Percentiles rank a stretch among this genome's conserved stretches.
These are phyloP conservation scores for Anthophora plumipes DNA, from an alignment of 2,888 invertebrate genomes.

Conservation along the genomic window DNA sequence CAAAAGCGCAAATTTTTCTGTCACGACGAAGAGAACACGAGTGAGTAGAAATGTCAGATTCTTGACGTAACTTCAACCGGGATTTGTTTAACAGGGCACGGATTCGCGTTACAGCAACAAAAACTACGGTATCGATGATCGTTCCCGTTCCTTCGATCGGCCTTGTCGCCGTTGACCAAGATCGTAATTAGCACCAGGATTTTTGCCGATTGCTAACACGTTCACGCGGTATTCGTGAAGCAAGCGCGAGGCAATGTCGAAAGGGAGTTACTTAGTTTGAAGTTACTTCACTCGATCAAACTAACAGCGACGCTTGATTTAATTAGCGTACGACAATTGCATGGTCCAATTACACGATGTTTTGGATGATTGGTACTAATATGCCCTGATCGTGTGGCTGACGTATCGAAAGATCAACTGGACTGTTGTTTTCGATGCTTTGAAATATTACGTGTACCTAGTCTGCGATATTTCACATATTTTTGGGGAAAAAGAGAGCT, in stretches of 20 bases:
- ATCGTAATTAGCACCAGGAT: not conserved
- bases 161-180: not conserved
- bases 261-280: slow-evolving; percentile 24
- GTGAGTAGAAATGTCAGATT: not conserved
- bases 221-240: slow-evolving; percentile 1
- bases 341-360: slow-evolving; percentile 38
- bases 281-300: slow-evolving; percentile 32
- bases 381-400: not conserved
- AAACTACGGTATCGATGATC: not conserved
- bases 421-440: not conserved
- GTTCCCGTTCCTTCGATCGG: too few species aligned
- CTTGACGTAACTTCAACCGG: not conserved
- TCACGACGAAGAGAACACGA: not conserved
- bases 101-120: not conserved
- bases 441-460: too few species aligned
- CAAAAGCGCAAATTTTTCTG: not conserved
- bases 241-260: slow-evolving; percentile 38
- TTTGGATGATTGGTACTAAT: slow-evolving; percentile 28
- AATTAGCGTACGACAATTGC: slow-evolving; percentile 48
- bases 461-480: too few species aligned
- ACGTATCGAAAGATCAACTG: slow-evolving; percentile 22
- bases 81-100: not conserved
- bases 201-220: slow-evolving; percentile 31
- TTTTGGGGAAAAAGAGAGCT: too few species aligned
- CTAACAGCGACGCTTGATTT: slow-evolving; percentile 43